Evolutionary conservation across 2,113 vertebrate species (phyloP).

Genomic region (Emydocephalus ijimae): DNA sequence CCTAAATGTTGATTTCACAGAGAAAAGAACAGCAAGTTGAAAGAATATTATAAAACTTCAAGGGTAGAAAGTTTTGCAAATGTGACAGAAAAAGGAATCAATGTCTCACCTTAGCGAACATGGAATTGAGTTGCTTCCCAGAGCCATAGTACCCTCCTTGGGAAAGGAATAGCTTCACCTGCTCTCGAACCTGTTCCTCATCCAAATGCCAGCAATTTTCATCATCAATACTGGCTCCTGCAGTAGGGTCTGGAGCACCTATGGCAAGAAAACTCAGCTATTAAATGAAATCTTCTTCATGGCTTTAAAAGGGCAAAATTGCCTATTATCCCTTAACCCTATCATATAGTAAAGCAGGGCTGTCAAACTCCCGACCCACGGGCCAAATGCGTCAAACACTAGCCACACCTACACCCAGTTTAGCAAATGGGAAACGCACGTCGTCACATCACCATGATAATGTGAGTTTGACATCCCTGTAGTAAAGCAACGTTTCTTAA

Average conservation of each 20-base stretch:
- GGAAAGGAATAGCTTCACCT: conserved; percentile 97
- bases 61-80: rapidly evolving
- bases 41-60: not conserved
- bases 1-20: not conserved
- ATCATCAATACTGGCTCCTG: conserved; percentile 94
- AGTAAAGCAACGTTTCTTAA: not conserved
- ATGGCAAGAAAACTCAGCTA: conserved; percentile 18
- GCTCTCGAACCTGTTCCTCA: conserved; percentile 96
- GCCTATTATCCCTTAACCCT: too few species aligned
- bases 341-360: not conserved
- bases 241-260: conserved; percentile 97
- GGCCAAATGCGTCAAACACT: too few species aligned
- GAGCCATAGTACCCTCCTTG: conserved; percentile 98
- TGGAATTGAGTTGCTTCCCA: conserved; percentile 98
- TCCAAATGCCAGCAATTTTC: conserved; percentile 99
- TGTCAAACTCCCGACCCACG: too few species aligned
- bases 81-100: not conserved
- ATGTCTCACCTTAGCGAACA: conserved; percentile 95
- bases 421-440: too few species aligned
- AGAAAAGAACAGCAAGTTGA: not conserved
- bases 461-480: too few species aligned
- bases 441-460: too few species aligned
- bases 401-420: too few species aligned
- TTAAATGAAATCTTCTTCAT: not conserved
- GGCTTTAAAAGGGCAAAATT: not conserved